Percentiles rank a stretch among this genome's conserved stretches.
These are phyloP conservation scores for Falco cherrug DNA, from an alignment of 2,797 vertebrate genomes.

Conservation along the genomic window DNA sequence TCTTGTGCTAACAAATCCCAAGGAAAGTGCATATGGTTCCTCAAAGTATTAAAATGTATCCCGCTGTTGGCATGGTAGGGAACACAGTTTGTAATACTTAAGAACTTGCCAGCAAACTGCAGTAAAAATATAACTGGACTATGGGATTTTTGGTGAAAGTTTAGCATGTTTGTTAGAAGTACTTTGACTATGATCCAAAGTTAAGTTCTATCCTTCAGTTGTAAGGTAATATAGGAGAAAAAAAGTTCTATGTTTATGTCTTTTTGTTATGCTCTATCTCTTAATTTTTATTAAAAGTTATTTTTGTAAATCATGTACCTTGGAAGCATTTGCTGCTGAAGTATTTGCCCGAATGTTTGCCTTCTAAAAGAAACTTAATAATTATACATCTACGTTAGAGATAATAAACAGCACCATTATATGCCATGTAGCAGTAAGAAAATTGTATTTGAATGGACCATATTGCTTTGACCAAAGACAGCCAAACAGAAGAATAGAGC, in stretches of 20 bases:
- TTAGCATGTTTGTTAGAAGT: constrained; percentile 4
- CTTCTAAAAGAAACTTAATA: not conserved
- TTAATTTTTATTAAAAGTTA: not conserved
- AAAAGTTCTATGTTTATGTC: not conserved
- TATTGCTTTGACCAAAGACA: not conserved
- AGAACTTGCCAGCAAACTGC: constrained; percentile 14
- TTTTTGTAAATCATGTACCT: not conserved
- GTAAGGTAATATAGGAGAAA: not conserved
- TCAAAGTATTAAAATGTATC: constrained; percentile 50
- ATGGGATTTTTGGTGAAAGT: constrained; percentile 10
- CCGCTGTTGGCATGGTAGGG: not conserved
- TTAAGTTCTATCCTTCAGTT: not conserved
- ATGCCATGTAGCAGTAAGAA: not conserved
- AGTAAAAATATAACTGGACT: constrained; percentile 39
- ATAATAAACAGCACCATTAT: not conserved
- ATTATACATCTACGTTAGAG: not conserved
- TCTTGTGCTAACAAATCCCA: constrained; percentile 47
- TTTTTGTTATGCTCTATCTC: not conserved
- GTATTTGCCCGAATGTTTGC: not conserved
- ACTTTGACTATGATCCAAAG: not conserved
- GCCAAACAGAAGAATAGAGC: not conserved
- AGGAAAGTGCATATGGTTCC: constrained; percentile 48
- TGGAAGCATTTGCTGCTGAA: not conserved
- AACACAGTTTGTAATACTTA: constrained; percentile 3
- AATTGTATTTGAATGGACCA: not conserved